These are phyloP conservation scores for Operophtera brumata DNA, from an alignment of 2,888 invertebrate species.

Conservation along the genomic window DNA sequence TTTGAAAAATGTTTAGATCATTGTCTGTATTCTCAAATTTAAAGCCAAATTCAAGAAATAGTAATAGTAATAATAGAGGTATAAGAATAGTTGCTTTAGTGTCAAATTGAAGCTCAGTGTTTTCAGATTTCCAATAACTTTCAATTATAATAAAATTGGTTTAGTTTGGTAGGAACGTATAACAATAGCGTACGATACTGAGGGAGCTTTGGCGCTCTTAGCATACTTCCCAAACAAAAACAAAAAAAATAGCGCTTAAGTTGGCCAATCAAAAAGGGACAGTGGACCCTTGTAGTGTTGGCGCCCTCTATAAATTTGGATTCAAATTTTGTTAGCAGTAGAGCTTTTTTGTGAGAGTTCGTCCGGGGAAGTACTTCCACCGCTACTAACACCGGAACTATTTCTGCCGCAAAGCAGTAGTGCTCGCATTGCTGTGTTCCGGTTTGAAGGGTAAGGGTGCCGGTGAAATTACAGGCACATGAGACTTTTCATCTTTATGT, in stretches of 20 bases:
- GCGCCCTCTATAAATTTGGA: background rate
- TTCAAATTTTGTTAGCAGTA: background rate
- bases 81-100: background rate
- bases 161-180: background rate
- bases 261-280: background rate
- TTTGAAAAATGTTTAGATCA: background rate
- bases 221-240: background rate
- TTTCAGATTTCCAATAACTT: background rate
- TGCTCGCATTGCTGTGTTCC: too few species aligned
- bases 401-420: too few species aligned
- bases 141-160: background rate
- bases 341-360: too few species aligned
- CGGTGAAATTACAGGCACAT: too few species aligned
- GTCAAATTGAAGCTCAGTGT: background rate
- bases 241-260: background rate
- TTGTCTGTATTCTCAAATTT: background rate
- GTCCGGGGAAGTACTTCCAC: too few species aligned
- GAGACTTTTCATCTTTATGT: too few species aligned
- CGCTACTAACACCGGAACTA: too few species aligned
- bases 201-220: background rate
- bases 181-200: background rate
- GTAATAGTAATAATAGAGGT: background rate
- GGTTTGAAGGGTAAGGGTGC: too few species aligned
- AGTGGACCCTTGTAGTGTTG: background rate
- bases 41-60: conserved; percentile 5